Evolutionary conservation across 2,113 vertebrate species (phyloP).

Genomic region (Scalopus aquaticus): DNA sequence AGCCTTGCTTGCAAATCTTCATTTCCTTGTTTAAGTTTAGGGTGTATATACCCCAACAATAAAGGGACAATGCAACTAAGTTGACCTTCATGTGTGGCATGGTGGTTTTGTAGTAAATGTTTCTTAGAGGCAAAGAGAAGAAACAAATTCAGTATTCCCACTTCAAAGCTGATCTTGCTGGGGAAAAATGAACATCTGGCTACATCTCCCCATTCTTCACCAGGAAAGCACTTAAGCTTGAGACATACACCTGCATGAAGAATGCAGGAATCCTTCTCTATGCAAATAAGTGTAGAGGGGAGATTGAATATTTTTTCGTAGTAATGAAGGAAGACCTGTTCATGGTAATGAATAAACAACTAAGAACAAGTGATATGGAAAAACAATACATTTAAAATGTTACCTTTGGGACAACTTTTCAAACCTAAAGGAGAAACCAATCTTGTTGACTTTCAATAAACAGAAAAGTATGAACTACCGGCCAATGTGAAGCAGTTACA

Average conservation of each 20-base stretch:
- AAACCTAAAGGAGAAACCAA: not conserved
- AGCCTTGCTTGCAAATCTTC: not conserved
- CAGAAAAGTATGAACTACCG: not conserved
- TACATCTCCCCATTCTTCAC: not conserved
- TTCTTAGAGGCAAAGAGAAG: not conserved
- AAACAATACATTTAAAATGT: not conserved
- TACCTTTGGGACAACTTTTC: not conserved
- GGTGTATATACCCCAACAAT: not conserved
- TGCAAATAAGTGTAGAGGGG: not conserved
- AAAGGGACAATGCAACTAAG: not conserved
- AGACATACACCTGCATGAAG: not conserved
- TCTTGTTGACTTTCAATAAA: not conserved
- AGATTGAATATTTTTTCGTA: not conserved
- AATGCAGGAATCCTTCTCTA: not conserved
- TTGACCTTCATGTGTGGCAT: not conserved
- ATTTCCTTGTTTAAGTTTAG: not conserved
- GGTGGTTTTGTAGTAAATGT: not conserved
- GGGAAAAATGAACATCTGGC: not conserved
- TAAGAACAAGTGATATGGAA: not conserved
- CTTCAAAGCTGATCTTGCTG: not conserved
- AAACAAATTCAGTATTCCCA: not conserved
- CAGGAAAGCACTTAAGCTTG: not conserved
- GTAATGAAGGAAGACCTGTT: not conserved
- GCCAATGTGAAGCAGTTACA: not conserved
- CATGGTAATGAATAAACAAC: not conserved